Conservation (phyloP, 2,888 invertebrate species). For the Tuta absoluta region DNA sequence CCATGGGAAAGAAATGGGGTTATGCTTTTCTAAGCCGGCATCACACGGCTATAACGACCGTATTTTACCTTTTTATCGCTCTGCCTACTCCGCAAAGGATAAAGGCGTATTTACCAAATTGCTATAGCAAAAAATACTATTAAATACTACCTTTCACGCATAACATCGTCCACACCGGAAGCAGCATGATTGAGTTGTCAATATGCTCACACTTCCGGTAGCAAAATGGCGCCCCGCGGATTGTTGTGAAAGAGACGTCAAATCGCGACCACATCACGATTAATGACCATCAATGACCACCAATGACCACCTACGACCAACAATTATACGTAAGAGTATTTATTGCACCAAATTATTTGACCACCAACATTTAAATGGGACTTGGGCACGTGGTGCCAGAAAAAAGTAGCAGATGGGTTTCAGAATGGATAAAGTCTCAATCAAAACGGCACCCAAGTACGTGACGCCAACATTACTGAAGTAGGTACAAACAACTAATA, state of each 20-base stretch:
- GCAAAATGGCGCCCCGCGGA: slow-evolving; percentile 65
- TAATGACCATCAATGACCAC: slow-evolving; percentile 70
- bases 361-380: slow-evolving; percentile 32
- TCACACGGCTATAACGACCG: too few species aligned
- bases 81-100: too few species aligned
- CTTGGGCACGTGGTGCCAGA: slow-evolving; percentile 41
- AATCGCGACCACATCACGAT: slow-evolving; percentile 45
- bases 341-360: slow-evolving; percentile 38
- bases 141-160: background rate
- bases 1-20: too few species aligned
- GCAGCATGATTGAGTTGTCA: slow-evolving; percentile 68
- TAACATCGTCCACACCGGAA: slow-evolving; percentile 49
- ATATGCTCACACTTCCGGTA: slow-evolving; percentile 64
- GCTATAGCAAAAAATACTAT: background rate
- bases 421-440: background rate
- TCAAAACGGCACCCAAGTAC: background rate
- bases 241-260: slow-evolving; percentile 77
- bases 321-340: slow-evolving; percentile 35
- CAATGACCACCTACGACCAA: slow-evolving; percentile 49
- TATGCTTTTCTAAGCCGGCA: too few species aligned
- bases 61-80: too few species aligned
- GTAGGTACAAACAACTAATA: too few species aligned
- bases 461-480: too few species aligned
- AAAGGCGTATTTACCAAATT: background rate
- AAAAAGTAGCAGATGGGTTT: slow-evolving; percentile 46